A percentile compares a stretch with the other conserved stretches of the same genome.
phyloP scores from a whole-genome alignment of 2,888 invertebrate genomes.

The Trimorus sp. region DNA sequence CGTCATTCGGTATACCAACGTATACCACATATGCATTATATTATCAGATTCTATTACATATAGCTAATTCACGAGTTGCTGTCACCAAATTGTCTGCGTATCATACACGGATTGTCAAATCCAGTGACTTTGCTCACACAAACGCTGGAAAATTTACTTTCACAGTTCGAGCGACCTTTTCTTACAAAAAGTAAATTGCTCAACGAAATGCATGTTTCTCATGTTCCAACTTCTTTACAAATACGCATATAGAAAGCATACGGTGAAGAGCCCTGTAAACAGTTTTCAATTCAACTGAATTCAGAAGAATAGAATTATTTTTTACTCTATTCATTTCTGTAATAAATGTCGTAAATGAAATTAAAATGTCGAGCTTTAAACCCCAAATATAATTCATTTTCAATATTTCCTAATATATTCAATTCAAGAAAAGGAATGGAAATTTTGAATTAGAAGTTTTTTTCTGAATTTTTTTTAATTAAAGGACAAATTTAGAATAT shows the following conservation, averaged over 20 bases:
- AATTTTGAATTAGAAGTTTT: no score
- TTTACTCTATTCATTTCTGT: no score
- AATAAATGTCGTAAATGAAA: no score
- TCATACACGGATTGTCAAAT: slow-evolving; percentile 8
- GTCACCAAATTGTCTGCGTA: slow-evolving; percentile 29
- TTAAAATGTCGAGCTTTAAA: no score
- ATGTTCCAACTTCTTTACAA: slow-evolving; percentile 25
- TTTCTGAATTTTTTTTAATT: no score
- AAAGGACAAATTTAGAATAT: no score
- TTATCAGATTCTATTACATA: slow-evolving; percentile 40
- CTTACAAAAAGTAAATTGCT: slow-evolving; percentile 2
- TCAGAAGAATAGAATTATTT: no score
- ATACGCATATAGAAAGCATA: slow-evolving; percentile 43
- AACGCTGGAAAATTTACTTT: slow-evolving; percentile 36
- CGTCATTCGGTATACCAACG: slow-evolving; percentile 36
- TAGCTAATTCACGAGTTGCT: slow-evolving; percentile 19
- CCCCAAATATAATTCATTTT: no score
- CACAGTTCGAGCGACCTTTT: slow-evolving; percentile 3
- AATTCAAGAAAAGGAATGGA: no score
- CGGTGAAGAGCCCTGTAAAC: background rate
- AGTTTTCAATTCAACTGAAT: no score
- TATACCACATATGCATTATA: slow-evolving; percentile 18
- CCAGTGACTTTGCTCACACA: slow-evolving; percentile 6
- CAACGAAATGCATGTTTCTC: background rate
- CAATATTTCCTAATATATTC: no score